These are phyloP conservation scores for Epinotia demarniana DNA, from an alignment of 2,888 invertebrate genomes.

Conservation along the genomic window DNA sequence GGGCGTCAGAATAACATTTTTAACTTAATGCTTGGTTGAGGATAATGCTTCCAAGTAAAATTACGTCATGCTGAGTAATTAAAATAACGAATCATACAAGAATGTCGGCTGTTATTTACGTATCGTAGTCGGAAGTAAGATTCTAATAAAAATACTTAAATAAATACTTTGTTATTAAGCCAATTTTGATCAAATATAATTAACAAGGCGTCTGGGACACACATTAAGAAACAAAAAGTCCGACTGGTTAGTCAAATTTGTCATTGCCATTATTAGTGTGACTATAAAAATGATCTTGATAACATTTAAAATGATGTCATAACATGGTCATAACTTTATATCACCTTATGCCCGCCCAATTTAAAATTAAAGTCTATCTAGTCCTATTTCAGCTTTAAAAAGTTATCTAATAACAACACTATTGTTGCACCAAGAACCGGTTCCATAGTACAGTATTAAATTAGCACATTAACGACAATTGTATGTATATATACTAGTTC, in stretches of 20 bases:
- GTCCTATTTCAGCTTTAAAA: slow-evolving; percentile 1
- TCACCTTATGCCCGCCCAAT: neutral
- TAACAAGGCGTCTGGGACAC: neutral
- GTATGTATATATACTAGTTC: slow-evolving; percentile 23
- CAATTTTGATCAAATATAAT: slow-evolving; percentile 6
- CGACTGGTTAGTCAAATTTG: neutral
- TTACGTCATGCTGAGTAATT: slow-evolving; percentile 44
- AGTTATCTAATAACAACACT: neutral
- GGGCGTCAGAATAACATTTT: slow-evolving; percentile 38
- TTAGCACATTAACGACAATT: slow-evolving; percentile 32
- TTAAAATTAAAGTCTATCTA: neutral
- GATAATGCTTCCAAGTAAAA: slow-evolving; percentile 38
- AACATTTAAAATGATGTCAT: neutral
- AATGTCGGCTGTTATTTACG: slow-evolving; percentile 19
- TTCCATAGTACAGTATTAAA: slow-evolving; percentile 24
- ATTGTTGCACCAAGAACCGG: slow-evolving; percentile 21
- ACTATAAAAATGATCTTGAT: slow-evolving; percentile 9
- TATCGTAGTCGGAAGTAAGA: slow-evolving; percentile 5
- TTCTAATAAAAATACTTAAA: slow-evolving; percentile 5
- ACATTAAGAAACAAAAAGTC: slow-evolving; percentile 4
- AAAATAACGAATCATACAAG: slow-evolving; percentile 29
- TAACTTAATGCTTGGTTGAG: slow-evolving; percentile 35
- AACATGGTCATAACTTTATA: neutral
- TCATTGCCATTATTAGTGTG: neutral
- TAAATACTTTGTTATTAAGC: neutral